These are phyloP conservation scores for Toxotes lorentzi DNA, from an alignment of 2,797 vertebrate species.

Conservation along the genomic window DNA sequence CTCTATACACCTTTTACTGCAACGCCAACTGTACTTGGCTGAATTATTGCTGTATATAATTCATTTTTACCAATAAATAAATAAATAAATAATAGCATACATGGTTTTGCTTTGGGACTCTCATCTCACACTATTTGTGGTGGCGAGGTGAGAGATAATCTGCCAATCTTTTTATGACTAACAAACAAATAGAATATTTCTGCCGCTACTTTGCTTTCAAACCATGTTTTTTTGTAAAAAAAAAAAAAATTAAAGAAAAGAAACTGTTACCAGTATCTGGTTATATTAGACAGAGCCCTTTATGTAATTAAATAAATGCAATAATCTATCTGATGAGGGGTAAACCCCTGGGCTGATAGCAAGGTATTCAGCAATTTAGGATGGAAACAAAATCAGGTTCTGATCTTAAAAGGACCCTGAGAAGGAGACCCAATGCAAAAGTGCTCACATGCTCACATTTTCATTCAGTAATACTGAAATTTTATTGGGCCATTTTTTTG, in stretches of 20 bases:
- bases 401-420: slow-evolving; percentile 53
- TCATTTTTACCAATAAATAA: background rate
- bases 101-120: slow-evolving; percentile 14
- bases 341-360: slow-evolving; percentile 13
- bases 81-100: background rate
- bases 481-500: slow-evolving; percentile 15
- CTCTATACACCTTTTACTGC: background rate
- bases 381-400: slow-evolving; percentile 50
- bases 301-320: slow-evolving; percentile 23
- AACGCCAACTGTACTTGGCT: background rate
- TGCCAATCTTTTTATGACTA: background rate
- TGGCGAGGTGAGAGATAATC: background rate
- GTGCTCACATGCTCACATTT: slow-evolving; percentile 61
- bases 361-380: slow-evolving; percentile 24
- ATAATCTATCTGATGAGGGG: slow-evolving; percentile 13
- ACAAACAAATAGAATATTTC: slow-evolving; percentile 5
- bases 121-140: slow-evolving; percentile 2
- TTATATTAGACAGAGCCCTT: background rate
- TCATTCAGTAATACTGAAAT: slow-evolving; percentile 52
- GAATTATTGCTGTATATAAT: slow-evolving; percentile 2
- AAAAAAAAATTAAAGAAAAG: background rate
- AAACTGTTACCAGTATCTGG: background rate
- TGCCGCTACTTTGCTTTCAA: background rate
- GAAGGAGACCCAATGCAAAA: slow-evolving; percentile 8
- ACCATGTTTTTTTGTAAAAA: background rate